Base-by-base conservation (phyloP, 1,140 invertebrate genomes). In the Pseudomyrmex dendroicus region DNA sequence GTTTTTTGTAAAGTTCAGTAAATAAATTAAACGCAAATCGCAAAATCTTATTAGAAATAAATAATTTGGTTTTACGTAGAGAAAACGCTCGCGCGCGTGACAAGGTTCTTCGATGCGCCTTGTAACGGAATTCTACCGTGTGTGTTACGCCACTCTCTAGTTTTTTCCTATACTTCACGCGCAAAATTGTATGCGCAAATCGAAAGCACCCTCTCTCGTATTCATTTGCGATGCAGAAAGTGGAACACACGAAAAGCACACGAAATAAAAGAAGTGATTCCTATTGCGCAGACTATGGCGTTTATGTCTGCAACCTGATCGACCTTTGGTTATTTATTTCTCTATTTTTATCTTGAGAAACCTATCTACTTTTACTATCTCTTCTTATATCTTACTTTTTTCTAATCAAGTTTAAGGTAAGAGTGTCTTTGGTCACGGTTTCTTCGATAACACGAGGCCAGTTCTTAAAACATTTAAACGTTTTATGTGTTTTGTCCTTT, bases 181-280 rank as follows among this genome's bases (percentile, higher is more conserved):
- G 68, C 44, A 52, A 82, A 63, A 72, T 82, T 73, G 52, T 56
- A n/a, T 72, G 59, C 50, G 48, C 35, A 20, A 63, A 63, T 82
- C 52, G 82, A 83, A 83, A 83, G 82, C 63, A 48, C 44, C n/a
- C 15, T 46, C 12, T 20, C 46, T 12, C 73, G 17, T 44, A 46
- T 22, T 46, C 17, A 59, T 87, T 82, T 22, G 25, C 57, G 57
- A 61, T 80, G 59, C 70, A 63, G 85, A 68, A 84, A 86, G 59
- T 59, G 35, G 52, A 61, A 70, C 67, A 50, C 62, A 82, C 3
- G 25, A 25, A 85, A 76, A 44, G 17, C 46, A 35, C 35, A 62
- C 48, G 61, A 35, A 85, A 74, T 48, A 66, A 70, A 84, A 73
- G 72, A 67, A 84, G 44, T 50, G 59, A 15, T 25, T 35, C 5